Evolutionary conservation across 2,113 vertebrate species (phyloP).

Genomic region (Phaetusa simplex): DNA sequence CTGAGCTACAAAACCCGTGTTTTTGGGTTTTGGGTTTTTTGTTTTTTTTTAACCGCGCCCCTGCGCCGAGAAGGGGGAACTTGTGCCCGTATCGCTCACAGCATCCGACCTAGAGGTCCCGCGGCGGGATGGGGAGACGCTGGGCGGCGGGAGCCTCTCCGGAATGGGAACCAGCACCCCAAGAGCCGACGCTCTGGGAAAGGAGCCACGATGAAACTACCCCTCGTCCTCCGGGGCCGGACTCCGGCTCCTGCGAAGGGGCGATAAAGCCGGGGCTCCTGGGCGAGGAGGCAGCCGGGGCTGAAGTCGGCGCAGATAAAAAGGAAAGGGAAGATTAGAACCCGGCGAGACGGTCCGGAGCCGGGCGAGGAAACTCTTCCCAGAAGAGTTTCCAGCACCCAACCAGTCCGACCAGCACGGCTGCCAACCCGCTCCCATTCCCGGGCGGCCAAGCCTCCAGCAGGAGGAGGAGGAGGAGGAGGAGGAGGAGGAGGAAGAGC

Average conservation of each 20-base stretch:
- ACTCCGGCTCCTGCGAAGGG: accelerated
- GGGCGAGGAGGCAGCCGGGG: neutral
- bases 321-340: neutral
- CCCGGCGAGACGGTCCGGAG: neutral
- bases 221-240: neutral
- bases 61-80: neutral
- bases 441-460: accelerated
- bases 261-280: neutral
- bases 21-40: no score
- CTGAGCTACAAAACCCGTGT: neutral
- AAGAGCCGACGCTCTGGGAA: accelerated
- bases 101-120: accelerated
- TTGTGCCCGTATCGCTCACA: accelerated
- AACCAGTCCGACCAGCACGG: constrained; percentile 46
- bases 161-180: neutral
- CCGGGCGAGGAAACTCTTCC: neutral
- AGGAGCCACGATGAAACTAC: neutral
- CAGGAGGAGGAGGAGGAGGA: neutral
- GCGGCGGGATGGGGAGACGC: accelerated
- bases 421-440: neutral
- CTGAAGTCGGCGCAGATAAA: neutral
- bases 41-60: neutral
- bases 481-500: neutral
- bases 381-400: neutral
- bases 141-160: accelerated